Base-by-base conservation (phyloP, 2,113 vertebrate genomes). In the Chionis minor region DNA sequence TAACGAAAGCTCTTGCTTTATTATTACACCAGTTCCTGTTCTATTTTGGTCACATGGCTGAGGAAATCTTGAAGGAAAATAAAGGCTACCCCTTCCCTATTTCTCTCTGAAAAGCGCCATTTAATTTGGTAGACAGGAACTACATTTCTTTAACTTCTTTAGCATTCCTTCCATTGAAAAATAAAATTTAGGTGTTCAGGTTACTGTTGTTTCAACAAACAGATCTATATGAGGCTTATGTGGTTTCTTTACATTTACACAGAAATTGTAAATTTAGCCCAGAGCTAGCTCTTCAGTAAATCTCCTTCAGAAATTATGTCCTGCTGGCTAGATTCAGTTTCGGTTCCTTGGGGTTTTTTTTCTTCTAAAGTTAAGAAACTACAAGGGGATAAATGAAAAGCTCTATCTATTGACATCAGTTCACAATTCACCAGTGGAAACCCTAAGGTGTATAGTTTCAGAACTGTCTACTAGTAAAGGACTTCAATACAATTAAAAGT, bases 91-190 rank as follows among this genome's bases (percentile, higher is more conserved):
- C 32, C 35, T 67, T 86, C 73, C 59, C 21, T 90, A 38, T 44
- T 94, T 93, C 58, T 84, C 49, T 83, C 51, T 83, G 33, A 93
- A 95, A 95, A 86, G 51, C 45, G 56, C 26, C 56, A 71, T 91
- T 92, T 95, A 52, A 95, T 71, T 91, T 61, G 32, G 35, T 38
- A 79, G 75, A 66, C 40, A 59, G 56, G 44, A 96, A 59, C 35
- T 47, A 51, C 12, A 66, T 80, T 93, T 94, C 45, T 95, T 96
- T 90, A 44, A 86, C 92, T 96, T 91, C 51, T 91, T 91, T 90
- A 95, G 12, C 42, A 82, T 81, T 86, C 84, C 71, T 96, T 83
- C 47, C 44, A 90, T 51, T 78, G 35, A 87, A 94, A 79, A 88
- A 66, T 54, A 77, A 89, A 90, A 70, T 49, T 24, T 54, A 66